A percentile compares a stretch with the other conserved stretches of the same genome.
Conservation (phyloP, 1,140 invertebrate species). For the Amyelois transitella region DNA sequence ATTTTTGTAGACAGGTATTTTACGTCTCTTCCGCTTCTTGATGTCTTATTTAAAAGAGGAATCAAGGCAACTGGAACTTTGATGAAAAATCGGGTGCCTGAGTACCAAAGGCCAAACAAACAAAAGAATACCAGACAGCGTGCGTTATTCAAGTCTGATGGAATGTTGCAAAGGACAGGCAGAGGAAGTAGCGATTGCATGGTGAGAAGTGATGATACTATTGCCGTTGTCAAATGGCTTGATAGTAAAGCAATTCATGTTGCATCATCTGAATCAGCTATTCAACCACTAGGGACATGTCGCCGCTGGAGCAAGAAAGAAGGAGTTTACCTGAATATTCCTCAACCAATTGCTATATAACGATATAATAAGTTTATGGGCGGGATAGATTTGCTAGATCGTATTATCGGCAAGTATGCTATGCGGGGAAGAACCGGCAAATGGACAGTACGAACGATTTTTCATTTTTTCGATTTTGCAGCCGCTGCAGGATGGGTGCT, state of each 20-base stretch:
- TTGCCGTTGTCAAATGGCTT: slow-evolving; percentile 2
- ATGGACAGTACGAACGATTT: slow-evolving; percentile 5
- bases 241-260: slow-evolving; percentile 2
- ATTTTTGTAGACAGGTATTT: slow-evolving; percentile 1
- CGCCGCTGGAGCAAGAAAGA: slow-evolving; percentile 2
- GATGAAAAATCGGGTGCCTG: slow-evolving; percentile 2
- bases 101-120: not conserved
- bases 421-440: slow-evolving; percentile 3
- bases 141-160: not conserved
- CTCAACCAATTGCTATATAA: not conserved
- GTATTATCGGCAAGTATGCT: slow-evolving; percentile 1
- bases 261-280: not conserved
- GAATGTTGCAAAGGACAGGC: not conserved
- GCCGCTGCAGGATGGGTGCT: slow-evolving; percentile 1
- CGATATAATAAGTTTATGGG: slow-evolving; percentile 2
- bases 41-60: not conserved
- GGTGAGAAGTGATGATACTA: not conserved
- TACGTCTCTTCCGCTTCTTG: slow-evolving; percentile 2
- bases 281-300: slow-evolving; percentile 1
- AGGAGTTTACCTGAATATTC: not conserved
- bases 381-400: not conserved
- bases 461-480: slow-evolving; percentile 2
- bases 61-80: not conserved
- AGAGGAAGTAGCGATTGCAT: not conserved
- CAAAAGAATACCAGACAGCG: not conserved